phyloP scores from a whole-genome alignment of 2,113 vertebrate genomes.

The Oryzias javanicus region DNA sequence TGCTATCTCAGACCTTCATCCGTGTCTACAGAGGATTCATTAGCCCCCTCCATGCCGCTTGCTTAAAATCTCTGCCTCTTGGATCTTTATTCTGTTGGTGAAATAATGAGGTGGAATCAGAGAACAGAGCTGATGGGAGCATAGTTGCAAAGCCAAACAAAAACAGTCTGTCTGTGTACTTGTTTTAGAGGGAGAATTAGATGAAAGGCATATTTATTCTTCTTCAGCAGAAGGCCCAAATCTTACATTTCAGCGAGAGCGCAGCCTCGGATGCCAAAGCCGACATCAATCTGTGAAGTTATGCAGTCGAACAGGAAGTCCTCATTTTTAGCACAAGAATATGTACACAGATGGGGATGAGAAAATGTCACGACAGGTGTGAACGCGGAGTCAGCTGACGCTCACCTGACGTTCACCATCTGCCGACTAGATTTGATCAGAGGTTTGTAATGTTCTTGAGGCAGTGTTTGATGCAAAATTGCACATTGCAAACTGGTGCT shows the following conservation, averaged over 20 bases:
- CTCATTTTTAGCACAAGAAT: neutral
- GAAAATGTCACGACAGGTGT: neutral
- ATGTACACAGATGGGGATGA: neutral
- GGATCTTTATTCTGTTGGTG: neutral
- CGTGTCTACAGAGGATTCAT: neutral
- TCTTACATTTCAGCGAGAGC: too few species aligned
- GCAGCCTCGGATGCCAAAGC: too few species aligned
- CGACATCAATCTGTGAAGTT: too few species aligned
- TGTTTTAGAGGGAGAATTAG: neutral
- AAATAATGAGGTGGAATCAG: neutral
- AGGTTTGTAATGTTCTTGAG: neutral
- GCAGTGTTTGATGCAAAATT: neutral
- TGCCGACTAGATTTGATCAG: neutral
- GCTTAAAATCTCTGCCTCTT: too few species aligned
- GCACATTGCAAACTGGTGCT: too few species aligned
- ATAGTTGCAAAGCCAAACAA: neutral
- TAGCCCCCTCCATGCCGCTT: neutral
- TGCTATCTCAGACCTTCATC: neutral
- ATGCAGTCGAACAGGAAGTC: too few species aligned
- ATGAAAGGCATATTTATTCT: too few species aligned
- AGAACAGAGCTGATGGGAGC: neutral
- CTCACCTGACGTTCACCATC: neutral
- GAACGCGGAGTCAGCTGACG: slow-evolving; percentile 11
- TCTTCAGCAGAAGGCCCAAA: too few species aligned
- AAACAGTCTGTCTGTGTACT: neutral